These are phyloP conservation scores for Ciona savignyi DNA, from an alignment of 23 tunicate species.

Conservation along the genomic window DNA sequence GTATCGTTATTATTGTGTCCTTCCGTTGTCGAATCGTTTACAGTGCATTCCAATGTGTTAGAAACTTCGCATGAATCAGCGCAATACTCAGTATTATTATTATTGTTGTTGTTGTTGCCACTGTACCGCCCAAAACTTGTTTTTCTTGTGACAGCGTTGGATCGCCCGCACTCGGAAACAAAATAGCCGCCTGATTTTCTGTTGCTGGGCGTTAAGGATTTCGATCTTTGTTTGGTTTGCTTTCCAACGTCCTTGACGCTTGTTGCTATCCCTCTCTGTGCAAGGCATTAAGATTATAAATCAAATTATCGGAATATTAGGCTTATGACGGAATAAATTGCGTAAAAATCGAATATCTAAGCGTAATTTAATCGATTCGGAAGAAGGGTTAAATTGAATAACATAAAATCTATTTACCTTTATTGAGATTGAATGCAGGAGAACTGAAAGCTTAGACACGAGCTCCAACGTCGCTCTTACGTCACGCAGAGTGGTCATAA, in stretches of 20 bases:
- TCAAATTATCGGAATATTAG: neutral
- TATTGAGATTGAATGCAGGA: conserved; percentile 1
- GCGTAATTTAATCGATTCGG: neutral
- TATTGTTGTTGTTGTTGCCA: neutral
- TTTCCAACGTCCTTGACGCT: neutral
- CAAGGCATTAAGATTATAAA: neutral
- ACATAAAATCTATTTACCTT: neutral
- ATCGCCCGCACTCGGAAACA: neutral
- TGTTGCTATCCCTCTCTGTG: neutral
- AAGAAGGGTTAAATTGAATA: neutral
- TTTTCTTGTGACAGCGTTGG: neutral
- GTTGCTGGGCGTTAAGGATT: neutral
- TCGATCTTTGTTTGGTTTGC: neutral
- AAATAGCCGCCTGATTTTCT: neutral
- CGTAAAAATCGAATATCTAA: no score
- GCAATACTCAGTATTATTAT: neutral
- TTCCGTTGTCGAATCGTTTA: no score
- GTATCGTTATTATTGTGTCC: neutral
- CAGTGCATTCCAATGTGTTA: no score
- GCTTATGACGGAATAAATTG: neutral
- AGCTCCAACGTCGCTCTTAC: conserved; percentile 10
- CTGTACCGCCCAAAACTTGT: neutral
- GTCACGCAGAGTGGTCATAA: conserved; percentile 12
- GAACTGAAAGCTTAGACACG: conserved; percentile 12
- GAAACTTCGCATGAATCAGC: neutral